Conservation (phyloP, 1,140 invertebrate species). For the Scaptomyza hsui region DNA sequence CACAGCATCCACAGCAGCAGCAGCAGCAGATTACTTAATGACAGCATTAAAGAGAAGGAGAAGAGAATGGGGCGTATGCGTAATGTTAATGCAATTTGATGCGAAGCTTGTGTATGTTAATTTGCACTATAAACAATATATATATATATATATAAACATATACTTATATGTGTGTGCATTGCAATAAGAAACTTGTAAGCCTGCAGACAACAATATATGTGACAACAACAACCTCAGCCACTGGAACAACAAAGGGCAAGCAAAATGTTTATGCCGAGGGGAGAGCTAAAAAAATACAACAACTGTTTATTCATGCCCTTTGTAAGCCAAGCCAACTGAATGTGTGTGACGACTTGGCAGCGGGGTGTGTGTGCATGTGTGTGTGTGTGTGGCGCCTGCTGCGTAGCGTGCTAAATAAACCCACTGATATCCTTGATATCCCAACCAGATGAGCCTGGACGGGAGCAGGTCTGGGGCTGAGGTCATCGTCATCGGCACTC, state of each 20-base stretch:
- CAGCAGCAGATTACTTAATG: conserved; percentile 68
- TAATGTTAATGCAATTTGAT: conserved; percentile 75
- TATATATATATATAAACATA: conserved; percentile 10
- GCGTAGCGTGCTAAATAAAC: conserved; percentile 65
- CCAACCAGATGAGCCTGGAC: neutral
- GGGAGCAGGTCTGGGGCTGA: conserved; percentile 4
- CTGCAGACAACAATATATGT: conserved; percentile 57
- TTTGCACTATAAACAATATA: conserved; percentile 9
- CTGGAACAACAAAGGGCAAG: conserved; percentile 23
- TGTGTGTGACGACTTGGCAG: conserved; percentile 24
- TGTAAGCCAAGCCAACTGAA: conserved; percentile 11
- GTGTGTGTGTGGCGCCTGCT: conserved; percentile 41
- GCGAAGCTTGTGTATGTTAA: conserved; percentile 32
- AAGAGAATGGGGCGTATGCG: conserved; percentile 53
- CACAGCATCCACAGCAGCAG: neutral
- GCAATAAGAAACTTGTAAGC: conserved; percentile 79
- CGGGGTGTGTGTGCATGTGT: neutral
- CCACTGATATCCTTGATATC: conserved; percentile 42
- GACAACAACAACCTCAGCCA: conserved; percentile 33
- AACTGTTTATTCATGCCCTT: conserved; percentile 59
- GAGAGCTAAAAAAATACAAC: conserved; percentile 2
- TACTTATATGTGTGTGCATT: conserved; percentile 36
- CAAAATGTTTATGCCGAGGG: conserved; percentile 32
- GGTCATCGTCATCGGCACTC: conserved; percentile 66
- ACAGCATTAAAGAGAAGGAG: conserved; percentile 16